These are phyloP conservation scores for Drosophila longiperda DNA, from an alignment of 2,888 invertebrate genomes.

Conservation along the genomic window DNA sequence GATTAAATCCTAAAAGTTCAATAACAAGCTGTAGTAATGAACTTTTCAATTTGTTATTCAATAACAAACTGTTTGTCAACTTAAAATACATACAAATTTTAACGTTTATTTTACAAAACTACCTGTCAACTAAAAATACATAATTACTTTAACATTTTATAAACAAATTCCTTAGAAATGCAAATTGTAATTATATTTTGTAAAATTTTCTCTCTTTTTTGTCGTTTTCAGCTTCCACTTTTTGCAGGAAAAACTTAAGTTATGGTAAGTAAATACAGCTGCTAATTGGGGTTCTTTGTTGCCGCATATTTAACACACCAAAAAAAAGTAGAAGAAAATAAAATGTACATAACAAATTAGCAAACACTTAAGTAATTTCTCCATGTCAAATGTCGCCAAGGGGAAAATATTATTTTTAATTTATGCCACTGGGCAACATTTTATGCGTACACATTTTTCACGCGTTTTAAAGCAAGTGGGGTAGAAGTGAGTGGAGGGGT, in stretches of 20 bases:
- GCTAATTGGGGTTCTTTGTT: slow-evolving; percentile 57
- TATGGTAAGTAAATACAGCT: slow-evolving; percentile 68
- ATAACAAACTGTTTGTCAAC: slow-evolving; percentile 17
- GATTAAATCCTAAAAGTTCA: slow-evolving; percentile 50
- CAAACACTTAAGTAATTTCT: slow-evolving; percentile 58
- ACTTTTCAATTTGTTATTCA: slow-evolving; percentile 38
- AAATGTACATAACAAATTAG: slow-evolving; percentile 73
- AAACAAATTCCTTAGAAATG: slow-evolving; percentile 6
- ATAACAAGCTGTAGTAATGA: slow-evolving; percentile 52
- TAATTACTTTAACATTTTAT: slow-evolving; percentile 1
- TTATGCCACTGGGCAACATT: slow-evolving; percentile 65
- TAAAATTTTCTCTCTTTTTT: slow-evolving; percentile 20
- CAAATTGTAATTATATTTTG: slow-evolving; percentile 10
- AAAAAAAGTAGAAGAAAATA: background rate
- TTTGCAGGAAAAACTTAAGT: slow-evolving; percentile 49
- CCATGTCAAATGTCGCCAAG: slow-evolving; percentile 65
- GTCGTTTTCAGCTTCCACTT: slow-evolving; percentile 53
- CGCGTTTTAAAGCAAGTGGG: slow-evolving; percentile 40
- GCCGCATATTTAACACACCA: slow-evolving; percentile 36
- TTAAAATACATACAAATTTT: background rate
- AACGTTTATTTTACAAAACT: slow-evolving; percentile 2
- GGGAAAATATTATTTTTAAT: slow-evolving; percentile 71
- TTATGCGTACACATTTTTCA: slow-evolving; percentile 59
- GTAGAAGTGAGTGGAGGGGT: background rate
- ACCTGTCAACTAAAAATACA: background rate